phyloP scores from a whole-genome alignment of 2,797 vertebrate species.

The Coilia nasus region DNA sequence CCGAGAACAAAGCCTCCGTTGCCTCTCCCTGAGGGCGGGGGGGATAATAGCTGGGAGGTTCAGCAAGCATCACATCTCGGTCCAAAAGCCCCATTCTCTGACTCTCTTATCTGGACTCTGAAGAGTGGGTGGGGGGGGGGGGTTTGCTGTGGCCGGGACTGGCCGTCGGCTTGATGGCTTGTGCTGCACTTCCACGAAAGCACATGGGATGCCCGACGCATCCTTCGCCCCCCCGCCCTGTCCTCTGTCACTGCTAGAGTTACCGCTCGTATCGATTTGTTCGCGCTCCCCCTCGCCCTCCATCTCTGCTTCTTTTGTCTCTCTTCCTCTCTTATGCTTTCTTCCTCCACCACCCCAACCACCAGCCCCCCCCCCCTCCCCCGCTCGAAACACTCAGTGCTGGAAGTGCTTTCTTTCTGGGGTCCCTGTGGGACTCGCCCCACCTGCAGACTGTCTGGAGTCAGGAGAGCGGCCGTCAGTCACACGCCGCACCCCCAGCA shows the following conservation, averaged over 20 bases:
- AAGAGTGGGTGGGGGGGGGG: background rate
- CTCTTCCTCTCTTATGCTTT: conserved; percentile 48
- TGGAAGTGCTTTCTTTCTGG: conserved; percentile 75
- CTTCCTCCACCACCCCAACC: conserved; percentile 53
- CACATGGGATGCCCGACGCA: background rate
- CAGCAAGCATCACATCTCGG: conserved; percentile 4
- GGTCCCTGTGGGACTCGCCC: conserved; percentile 62
- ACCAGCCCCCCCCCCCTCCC: conserved; percentile 41
- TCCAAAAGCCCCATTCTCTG: background rate
- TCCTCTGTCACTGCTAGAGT: conserved; percentile 74
- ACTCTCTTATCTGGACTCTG: background rate
- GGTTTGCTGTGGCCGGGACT: too few relatives aligned
- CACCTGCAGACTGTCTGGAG: conserved; percentile 61
- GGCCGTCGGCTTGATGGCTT: background rate
- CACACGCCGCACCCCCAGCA: background rate
- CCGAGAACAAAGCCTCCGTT: conserved; percentile 12
- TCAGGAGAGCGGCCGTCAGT: conserved; percentile 52
- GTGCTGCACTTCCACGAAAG: too few relatives aligned
- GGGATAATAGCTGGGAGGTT: background rate
- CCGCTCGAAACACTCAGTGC: conserved; percentile 58
- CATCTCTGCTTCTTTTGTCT: conserved; percentile 50
- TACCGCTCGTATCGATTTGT: conserved; percentile 73
- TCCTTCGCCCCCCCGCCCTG: background rate
- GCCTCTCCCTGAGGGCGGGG: background rate
- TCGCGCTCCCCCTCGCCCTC: conserved; percentile 24